phyloP scores from a whole-genome alignment of 2,888 invertebrate species.

The Brassicogethes aeneus region DNA sequence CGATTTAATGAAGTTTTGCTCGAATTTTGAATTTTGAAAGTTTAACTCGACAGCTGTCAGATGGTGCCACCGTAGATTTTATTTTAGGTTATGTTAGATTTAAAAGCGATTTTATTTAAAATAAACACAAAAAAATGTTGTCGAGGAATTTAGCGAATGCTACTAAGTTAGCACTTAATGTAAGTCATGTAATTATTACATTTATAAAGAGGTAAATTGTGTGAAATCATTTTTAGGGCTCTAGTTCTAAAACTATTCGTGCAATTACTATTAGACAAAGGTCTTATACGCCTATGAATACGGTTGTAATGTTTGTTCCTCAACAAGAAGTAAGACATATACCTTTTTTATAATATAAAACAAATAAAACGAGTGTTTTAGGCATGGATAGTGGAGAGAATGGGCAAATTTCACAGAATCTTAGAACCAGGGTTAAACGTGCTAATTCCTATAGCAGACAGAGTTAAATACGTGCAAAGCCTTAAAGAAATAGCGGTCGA shows the following conservation, averaged over 20 bases:
- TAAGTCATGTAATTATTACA: neutral
- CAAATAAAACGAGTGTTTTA: constrained; percentile 35
- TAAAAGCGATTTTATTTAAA: too few species aligned
- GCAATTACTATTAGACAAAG: constrained; percentile 20
- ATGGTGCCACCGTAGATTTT: too few species aligned
- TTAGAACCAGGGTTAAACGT: constrained; percentile 93
- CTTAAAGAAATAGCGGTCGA: constrained; percentile 99
- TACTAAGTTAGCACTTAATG: neutral
- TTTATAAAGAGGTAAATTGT: too few species aligned
- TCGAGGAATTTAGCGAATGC: neutral
- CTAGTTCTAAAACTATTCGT: too few species aligned
- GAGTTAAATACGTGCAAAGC: constrained; percentile 95
- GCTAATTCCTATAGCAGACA: constrained; percentile 83
- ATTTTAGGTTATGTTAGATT: too few species aligned
- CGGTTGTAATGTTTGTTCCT: constrained; percentile 93
- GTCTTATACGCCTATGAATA: constrained; percentile 71
- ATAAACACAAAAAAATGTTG: neutral
- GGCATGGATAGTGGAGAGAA: constrained; percentile 96
- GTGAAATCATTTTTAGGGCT: too few species aligned
- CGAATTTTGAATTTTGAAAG: too few species aligned
- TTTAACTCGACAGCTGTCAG: too few species aligned
- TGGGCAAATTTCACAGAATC: constrained; percentile 94
- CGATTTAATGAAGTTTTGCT: too few species aligned
- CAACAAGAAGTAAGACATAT: constrained; percentile 80
- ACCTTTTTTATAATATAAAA: constrained; percentile 1